Evolutionary conservation across 2,113 vertebrate genomes (phyloP), one percentile per base, ranked within the genome.

Genomic region (Okapia johnstoni): DNA sequence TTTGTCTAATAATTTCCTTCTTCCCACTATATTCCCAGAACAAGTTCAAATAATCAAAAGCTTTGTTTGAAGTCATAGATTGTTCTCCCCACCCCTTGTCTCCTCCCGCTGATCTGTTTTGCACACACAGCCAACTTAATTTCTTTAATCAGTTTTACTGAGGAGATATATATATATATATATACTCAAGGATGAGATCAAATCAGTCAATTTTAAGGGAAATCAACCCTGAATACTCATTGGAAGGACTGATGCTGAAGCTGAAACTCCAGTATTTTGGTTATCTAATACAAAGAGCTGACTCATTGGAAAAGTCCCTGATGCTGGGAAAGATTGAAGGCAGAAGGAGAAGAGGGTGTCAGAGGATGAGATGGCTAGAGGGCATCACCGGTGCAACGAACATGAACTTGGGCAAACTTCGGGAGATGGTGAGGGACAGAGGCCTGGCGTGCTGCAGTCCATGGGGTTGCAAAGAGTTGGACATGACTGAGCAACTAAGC

Each of bases 11-110:
- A 61, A 97, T 83, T 94, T 91, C 46, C 14, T 77, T 70, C 48
- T 19, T 76, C 6, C 23, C 40, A 81, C 33, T 43, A 46, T 96
- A 92, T 88, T 13, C 26, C 52, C 28, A 96, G 85, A 96, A 79
- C 3, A 52, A 90, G 30, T 80, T 25, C 21, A 79, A 66, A 36
- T 79, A 23, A 81, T 54, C 19, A 60, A 21, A 85, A 46, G 25
- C n/a, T 90, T 81, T 76, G 40, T 48, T 11, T n/a, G 36, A 91
- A 90, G 28, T 2, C 28, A 7, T 19, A 26, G 2, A 52, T 70
- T 57, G 33, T 25, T 79, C n/a, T 73, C 10, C 15, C 2, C 3
- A 30, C 8, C 25, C 40, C 21, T 48, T 43, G 33, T 80, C n/a
- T 50, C 23, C 33, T 96, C 16, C 7, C n/a, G 40, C 10, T 79